These are phyloP conservation scores for Antheraea assamensis DNA, from an alignment of 2,888 invertebrate species.

Conservation along the genomic window DNA sequence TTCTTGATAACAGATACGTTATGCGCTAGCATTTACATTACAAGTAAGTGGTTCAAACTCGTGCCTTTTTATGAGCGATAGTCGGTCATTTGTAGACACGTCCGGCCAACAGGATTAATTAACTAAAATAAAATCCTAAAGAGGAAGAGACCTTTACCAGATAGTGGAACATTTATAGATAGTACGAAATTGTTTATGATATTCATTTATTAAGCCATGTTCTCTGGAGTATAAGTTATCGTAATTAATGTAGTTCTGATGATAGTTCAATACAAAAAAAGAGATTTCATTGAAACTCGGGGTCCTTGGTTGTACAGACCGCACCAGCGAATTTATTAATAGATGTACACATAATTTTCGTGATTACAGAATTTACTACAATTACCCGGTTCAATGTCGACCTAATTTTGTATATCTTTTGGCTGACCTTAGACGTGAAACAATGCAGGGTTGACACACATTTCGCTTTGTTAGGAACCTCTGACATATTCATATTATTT, in stretches of 20 bases:
- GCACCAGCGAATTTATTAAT: background rate
- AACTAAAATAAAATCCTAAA: background rate
- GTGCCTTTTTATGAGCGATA: too few relatives aligned
- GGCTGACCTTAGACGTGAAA: conserved; percentile 4
- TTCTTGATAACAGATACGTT: background rate
- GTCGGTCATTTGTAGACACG: background rate
- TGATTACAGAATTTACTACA: conserved; percentile 1
- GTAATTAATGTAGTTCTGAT: background rate
- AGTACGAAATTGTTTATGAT: background rate
- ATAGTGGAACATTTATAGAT: background rate
- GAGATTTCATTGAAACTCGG: background rate
- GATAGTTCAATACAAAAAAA: background rate
- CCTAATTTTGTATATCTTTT: conserved; percentile 6
- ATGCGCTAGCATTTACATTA: background rate
- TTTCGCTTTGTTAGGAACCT: background rate
- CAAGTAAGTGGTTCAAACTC: too few relatives aligned
- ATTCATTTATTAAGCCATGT: background rate
- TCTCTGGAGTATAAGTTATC: background rate
- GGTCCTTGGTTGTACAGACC: background rate
- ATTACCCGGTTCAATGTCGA: conserved; percentile 5
- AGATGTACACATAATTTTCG: conserved; percentile 7
- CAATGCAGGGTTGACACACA: background rate
- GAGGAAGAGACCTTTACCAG: background rate
- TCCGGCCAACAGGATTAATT: too few relatives aligned
- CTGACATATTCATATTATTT: background rate